phyloP scores from a whole-genome alignment of 2,113 vertebrate species.

The Trichechus manatus region DNA sequence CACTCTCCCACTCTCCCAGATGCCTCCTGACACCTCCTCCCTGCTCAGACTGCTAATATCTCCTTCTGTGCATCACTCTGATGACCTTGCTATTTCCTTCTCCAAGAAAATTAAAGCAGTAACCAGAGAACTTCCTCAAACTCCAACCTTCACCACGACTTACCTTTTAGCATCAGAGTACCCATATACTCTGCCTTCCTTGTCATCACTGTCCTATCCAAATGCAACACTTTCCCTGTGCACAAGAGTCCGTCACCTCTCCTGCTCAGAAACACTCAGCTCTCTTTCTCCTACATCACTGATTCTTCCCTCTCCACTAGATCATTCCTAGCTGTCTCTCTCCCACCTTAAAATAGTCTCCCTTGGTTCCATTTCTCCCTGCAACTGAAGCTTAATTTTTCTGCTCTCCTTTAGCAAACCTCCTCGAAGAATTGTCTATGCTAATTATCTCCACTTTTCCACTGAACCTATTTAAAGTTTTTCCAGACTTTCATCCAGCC shows the following conservation, averaged over 20 bases:
- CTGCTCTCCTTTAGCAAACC: not conserved
- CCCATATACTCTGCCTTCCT: not conserved
- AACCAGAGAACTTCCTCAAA: not conserved
- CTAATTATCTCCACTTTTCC: not conserved
- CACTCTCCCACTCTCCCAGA: not conserved
- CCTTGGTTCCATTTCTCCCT: not conserved
- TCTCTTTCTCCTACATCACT: rapidly evolving
- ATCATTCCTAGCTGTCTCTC: not conserved
- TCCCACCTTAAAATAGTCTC: not conserved
- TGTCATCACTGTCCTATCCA: not conserved
- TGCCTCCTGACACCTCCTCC: not conserved
- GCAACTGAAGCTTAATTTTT: not conserved
- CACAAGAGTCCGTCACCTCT: rapidly evolving
- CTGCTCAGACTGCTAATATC: not conserved
- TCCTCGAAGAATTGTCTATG: not conserved
- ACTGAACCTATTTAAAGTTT: not conserved
- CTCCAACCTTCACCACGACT: not conserved
- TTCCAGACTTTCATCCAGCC: not conserved
- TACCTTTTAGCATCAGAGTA: not conserved
- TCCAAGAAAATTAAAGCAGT: not conserved
- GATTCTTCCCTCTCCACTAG: not conserved
- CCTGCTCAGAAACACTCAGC: rapidly evolving
- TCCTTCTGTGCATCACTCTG: not conserved
- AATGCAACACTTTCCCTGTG: rapidly evolving
- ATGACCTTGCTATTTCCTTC: not conserved